These are phyloP conservation scores for Melanotaenia boesemani DNA, from an alignment of 2,797 vertebrate species.

Conservation along the genomic window DNA sequence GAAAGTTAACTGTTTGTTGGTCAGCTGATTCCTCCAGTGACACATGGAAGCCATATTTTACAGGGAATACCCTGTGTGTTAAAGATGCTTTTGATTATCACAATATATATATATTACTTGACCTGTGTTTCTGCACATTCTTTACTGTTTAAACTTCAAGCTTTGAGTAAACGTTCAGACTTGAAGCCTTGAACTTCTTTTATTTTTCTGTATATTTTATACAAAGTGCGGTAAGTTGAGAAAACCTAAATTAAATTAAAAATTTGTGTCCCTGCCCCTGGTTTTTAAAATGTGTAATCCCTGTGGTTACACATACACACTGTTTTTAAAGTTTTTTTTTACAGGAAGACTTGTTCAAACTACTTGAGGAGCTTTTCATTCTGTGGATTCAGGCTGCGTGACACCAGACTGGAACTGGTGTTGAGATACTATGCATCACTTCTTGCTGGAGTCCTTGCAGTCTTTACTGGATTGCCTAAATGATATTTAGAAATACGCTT, in stretches of 20 bases:
- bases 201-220: neutral
- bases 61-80: neutral
- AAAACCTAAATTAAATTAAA: neutral
- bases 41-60: neutral
- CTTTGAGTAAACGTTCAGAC: neutral
- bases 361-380: too few species aligned
- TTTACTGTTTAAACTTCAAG: neutral
- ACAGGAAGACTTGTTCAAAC: too few species aligned
- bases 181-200: neutral
- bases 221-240: neutral
- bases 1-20: conserved; percentile 61
- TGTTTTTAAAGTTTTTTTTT: neutral
- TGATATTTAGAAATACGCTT: too few species aligned
- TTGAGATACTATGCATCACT: neutral
- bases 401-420: neutral
- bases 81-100: neutral
- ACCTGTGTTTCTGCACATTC: neutral
- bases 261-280: neutral
- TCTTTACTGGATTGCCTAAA: too few species aligned
- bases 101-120: neutral
- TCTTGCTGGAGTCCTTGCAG: neutral
- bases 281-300: too few species aligned
- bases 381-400: neutral
- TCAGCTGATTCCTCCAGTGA: neutral
- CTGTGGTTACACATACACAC: too few species aligned